A percentile compares a stretch with the other conserved stretches of the same genome.
Conservation (phyloP, 2,113 vertebrate genomes). For the Irena cyanogastra region DNA sequence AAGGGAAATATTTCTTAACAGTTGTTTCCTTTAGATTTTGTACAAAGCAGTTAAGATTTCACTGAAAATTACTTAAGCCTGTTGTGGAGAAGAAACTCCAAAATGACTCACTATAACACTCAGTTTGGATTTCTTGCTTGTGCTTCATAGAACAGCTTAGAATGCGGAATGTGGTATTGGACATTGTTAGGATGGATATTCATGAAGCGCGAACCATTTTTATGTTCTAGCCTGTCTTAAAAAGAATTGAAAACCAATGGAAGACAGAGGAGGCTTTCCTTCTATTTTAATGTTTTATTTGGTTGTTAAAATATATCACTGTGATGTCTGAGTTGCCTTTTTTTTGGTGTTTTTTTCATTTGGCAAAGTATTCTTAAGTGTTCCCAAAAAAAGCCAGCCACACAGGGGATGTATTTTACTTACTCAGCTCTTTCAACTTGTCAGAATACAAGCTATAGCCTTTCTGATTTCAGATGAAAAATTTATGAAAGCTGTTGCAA, state of each 20-base stretch:
- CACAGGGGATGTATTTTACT: background rate
- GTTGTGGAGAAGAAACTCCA: background rate
- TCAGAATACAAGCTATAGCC: constrained; percentile 1
- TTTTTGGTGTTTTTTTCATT: background rate
- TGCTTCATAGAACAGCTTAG: background rate
- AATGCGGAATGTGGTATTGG: background rate
- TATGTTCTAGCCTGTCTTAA: background rate
- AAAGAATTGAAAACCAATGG: background rate
- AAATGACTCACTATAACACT: background rate
- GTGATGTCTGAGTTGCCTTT: background rate
- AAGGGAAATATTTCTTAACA: constrained; percentile 4
- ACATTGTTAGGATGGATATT: background rate
- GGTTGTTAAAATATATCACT: background rate
- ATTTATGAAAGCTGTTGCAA: constrained; percentile 49
- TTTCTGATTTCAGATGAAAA: constrained; percentile 47
- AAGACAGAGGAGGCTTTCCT: background rate
- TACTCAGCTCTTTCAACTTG: constrained; percentile 25
- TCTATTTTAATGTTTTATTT: background rate
- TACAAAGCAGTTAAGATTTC: background rate
- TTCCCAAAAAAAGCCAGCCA: background rate
- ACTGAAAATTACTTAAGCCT: background rate
- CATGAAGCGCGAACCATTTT: background rate
- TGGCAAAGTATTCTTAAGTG: background rate
- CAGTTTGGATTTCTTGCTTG: background rate
- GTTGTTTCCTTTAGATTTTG: background rate